Conservation (phyloP, 1,140 invertebrate species). For the Gyrodactylus salaris region DNA sequence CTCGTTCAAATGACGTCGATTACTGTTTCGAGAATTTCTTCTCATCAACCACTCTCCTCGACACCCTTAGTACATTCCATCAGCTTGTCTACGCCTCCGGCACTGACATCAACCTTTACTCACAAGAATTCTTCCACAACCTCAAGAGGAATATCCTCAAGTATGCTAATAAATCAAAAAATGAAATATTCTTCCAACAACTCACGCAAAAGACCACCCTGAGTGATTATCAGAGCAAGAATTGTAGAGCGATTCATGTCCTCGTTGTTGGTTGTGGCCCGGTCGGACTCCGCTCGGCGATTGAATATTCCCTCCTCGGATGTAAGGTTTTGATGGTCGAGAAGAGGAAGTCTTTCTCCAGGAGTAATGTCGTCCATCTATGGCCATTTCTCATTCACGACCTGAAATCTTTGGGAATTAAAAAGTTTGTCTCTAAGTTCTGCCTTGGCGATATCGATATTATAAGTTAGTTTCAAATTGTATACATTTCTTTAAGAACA, state of each 20-base stretch:
- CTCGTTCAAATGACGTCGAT: not conserved
- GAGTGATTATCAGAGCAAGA: not conserved
- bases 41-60: not conserved
- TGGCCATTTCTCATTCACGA: slow-evolving; percentile 97
- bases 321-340: slow-evolving; percentile 30
- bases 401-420: slow-evolving; percentile 58
- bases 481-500: too few species aligned
- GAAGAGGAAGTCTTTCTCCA: slow-evolving; percentile 19
- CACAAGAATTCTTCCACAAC: not conserved
- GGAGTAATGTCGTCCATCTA: slow-evolving; percentile 87
- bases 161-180: not conserved
- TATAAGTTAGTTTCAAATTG: too few species aligned
- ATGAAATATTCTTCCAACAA: not conserved
- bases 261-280: slow-evolving; percentile 73
- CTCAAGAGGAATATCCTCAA: not conserved
- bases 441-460: slow-evolving; percentile 91
- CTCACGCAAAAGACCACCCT: not conserved
- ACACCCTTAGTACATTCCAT: not conserved
- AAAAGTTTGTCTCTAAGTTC: slow-evolving; percentile 95
- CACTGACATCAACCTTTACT: not conserved
- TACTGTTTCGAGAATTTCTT: not conserved
- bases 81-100: not conserved
- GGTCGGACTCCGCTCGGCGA: slow-evolving; percentile 64
- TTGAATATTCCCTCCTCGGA: slow-evolving; percentile 73
- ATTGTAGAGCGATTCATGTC: slow-evolving; percentile 13